Percentiles rank a stretch among this genome's conserved stretches.
Conservation (phyloP, 2,888 invertebrate species). For the Diaprepes abbreviatus region DNA sequence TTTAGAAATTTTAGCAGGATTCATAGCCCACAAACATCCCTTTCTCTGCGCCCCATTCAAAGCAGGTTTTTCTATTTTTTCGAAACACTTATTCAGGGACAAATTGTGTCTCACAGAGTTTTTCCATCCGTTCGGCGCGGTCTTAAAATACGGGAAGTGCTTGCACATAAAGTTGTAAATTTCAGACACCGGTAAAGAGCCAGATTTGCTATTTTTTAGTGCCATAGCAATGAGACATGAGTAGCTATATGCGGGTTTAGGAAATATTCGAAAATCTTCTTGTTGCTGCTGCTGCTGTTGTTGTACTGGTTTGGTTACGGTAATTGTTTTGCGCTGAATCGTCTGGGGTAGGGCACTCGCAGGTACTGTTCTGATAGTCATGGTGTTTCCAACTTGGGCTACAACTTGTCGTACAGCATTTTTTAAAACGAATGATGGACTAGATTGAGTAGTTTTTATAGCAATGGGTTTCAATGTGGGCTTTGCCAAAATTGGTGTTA, state of each 20-base stretch:
- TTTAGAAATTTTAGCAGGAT: slow-evolving; percentile 93
- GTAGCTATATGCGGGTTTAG: slow-evolving; percentile 98
- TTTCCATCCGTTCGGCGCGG: slow-evolving; percentile 98
- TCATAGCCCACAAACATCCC: slow-evolving; percentile 97
- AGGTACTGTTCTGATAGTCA: slow-evolving; percentile 57
- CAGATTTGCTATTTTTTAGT: slow-evolving; percentile 93
- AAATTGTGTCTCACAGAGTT: slow-evolving; percentile 98
- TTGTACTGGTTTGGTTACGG: slow-evolving; percentile 44
- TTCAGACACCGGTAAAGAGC: slow-evolving; percentile 96
- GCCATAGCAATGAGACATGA: slow-evolving; percentile 99
- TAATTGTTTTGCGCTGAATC: slow-evolving; percentile 36
- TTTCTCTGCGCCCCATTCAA: slow-evolving; percentile 88
- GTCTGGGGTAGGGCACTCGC: slow-evolving; percentile 44
- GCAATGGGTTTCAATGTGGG: slow-evolving; percentile 61
- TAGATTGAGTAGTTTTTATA: slow-evolving; percentile 52
- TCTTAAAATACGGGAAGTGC: slow-evolving; percentile 98
- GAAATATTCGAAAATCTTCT: slow-evolving; percentile 77
- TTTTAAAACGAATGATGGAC: slow-evolving; percentile 47
- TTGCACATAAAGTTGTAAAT: slow-evolving; percentile 99
- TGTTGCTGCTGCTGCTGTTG: slow-evolving; percentile 58
- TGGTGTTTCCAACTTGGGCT: slow-evolving; percentile 56
- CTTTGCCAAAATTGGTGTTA: slow-evolving; percentile 64
- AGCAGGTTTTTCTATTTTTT: slow-evolving; percentile 96
- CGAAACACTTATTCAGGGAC: slow-evolving; percentile 97
- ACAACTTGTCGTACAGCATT: slow-evolving; percentile 56